Base-by-base conservation (phyloP, 2,888 invertebrate genomes). In the Tyria jacobaeae region DNA sequence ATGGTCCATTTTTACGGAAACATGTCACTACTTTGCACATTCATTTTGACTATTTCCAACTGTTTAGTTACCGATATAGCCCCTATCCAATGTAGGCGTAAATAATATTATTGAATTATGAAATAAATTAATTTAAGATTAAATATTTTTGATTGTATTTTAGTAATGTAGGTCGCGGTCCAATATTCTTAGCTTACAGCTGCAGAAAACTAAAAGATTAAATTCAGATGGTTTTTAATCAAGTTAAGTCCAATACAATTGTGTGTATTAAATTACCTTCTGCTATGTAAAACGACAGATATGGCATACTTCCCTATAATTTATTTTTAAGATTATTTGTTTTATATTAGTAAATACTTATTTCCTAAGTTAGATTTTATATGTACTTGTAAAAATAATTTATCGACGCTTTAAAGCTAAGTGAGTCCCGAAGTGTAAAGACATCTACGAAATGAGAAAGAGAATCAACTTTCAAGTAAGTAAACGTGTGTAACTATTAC, bases 391-490 rank as follows among this genome's bases (percentile, higher is more conserved):
- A 71, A 60, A 70, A 55, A 57, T 27, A 52, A 52, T 56, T n/a
- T 64, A 65, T 60, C 71, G 63, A 67, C 63, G 66, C 72, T 70
- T 39, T 79, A 64, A 71, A 64, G 54, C 3, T 61, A 44, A 27
- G 6, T 9, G 58, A 71, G 60, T 62, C 64, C 68, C 57, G 49
- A 72, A 68, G 60, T 63, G 64, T 50, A 76, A 69, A 71, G 63
- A 62, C 76, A 66, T 76, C 71, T 72, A 71, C 71, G 81, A 88
- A 87, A 87, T 88, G 87, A 86, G 81, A 80, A 79, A 76, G 75
- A 75, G 73, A 81, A 79, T 77, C 79, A 76, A 71, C 76, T 64
- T 10, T 44, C 62, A 70, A 73, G 68, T 64, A 71, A 60, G 56
- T 71, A 57, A 49, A n/a, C 55, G 62, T 66, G 37, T 55, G n/a